Conservation (phyloP, 2,113 vertebrate genomes). For the Glaucomys volans region DNA sequence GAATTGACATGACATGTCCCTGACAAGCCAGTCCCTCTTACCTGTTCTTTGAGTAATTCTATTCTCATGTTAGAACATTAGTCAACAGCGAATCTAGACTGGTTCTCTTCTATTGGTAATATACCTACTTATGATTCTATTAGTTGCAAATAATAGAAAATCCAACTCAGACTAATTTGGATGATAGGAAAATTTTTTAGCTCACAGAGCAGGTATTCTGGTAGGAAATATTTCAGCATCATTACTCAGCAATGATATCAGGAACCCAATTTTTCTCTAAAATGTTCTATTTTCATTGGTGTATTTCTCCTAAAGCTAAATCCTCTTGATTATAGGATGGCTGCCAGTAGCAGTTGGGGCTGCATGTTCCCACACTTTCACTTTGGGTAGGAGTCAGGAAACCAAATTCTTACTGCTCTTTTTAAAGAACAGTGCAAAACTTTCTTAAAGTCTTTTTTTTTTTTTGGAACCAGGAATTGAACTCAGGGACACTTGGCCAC, state of each 20-base stretch:
- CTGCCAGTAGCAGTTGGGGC: neutral
- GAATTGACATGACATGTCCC: neutral
- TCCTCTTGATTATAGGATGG: neutral
- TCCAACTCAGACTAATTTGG: neutral
- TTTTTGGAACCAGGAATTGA: neutral
- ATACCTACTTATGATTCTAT: neutral
- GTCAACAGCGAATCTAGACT: neutral
- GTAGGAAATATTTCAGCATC: neutral
- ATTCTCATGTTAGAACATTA: neutral
- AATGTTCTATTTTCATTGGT: neutral
- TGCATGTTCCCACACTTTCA: neutral
- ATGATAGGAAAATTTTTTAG: neutral
- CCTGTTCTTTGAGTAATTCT: slow-evolving; percentile 6
- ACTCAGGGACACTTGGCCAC: no score
- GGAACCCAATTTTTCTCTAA: neutral
- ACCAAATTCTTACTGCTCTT: neutral
- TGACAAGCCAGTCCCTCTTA: neutral
- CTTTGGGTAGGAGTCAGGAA: neutral
- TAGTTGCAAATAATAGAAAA: neutral
- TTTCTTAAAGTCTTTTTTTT: slow-evolving; percentile 37
- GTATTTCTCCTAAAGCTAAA: neutral
- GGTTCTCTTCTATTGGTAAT: neutral
- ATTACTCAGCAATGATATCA: neutral
- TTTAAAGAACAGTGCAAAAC: neutral
- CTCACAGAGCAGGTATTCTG: neutral